These are phyloP conservation scores for Euleptes europaea DNA, from an alignment of 2,113 vertebrate genomes.

Conservation along the genomic window DNA sequence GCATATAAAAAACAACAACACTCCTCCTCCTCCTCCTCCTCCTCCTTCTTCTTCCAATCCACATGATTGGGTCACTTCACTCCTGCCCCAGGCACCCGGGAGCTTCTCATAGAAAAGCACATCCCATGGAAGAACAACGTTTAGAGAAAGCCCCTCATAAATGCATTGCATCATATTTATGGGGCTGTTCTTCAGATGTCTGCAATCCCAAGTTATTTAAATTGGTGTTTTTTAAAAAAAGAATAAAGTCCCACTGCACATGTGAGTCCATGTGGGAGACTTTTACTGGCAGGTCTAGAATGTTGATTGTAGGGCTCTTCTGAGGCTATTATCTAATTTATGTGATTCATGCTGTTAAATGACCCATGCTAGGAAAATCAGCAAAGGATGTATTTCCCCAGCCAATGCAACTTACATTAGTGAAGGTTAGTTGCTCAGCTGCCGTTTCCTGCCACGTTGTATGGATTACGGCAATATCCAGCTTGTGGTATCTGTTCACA, in stretches of 20 bases:
- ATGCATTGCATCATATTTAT: too few species aligned
- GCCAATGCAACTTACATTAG: slow-evolving; percentile 59
- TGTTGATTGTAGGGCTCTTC: background rate
- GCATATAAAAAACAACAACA: too few species aligned
- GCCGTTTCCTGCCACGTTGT: slow-evolving; percentile 56
- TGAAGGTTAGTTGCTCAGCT: slow-evolving; percentile 46
- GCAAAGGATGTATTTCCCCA: slow-evolving; percentile 55
- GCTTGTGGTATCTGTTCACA: slow-evolving; percentile 46
- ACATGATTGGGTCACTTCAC: too few species aligned
- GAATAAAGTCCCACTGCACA: background rate
- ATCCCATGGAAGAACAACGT: too few species aligned
- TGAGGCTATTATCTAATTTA: slow-evolving; percentile 67
- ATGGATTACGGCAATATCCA: slow-evolving; percentile 71
- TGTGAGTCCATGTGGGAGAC: background rate
- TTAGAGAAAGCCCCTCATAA: too few species aligned
- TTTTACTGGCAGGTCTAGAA: background rate
- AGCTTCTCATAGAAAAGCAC: too few species aligned
- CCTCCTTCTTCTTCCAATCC: too few species aligned
- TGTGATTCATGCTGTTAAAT: slow-evolving; percentile 64
- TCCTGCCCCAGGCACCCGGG: too few species aligned
- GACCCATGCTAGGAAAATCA: slow-evolving; percentile 65
- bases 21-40: too few species aligned
- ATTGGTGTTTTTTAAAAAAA: too few species aligned
- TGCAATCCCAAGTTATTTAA: background rate
- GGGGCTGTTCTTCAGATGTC: background rate